These are phyloP conservation scores for Lichenostomus cassidix DNA, from an alignment of 2,113 vertebrate genomes.

Conservation along the genomic window DNA sequence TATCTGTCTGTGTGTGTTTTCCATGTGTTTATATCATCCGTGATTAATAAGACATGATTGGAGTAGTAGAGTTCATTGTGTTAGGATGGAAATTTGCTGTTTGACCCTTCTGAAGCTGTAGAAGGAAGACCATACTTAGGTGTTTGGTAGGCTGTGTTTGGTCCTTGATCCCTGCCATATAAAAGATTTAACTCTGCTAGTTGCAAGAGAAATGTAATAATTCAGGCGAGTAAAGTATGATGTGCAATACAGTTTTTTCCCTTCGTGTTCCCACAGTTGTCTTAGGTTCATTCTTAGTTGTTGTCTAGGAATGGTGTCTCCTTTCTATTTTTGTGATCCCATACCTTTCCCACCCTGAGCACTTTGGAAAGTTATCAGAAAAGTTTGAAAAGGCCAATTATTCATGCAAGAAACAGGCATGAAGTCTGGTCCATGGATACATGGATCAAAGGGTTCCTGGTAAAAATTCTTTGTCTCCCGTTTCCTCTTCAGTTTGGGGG, in stretches of 20 bases:
- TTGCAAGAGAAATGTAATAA: not conserved
- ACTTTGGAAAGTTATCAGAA: not conserved
- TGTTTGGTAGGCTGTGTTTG: not conserved
- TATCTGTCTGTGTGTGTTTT: not conserved
- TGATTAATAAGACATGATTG: not conserved
- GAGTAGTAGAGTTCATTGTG: not conserved
- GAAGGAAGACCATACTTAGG: not conserved
- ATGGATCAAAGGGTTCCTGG: not conserved
- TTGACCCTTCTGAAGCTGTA: not conserved
- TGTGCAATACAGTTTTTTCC: not conserved
- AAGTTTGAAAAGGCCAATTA: not conserved
- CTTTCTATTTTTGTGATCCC: not conserved
- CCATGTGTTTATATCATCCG: not conserved
- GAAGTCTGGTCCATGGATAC: not conserved
- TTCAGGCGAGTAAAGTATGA: not conserved
- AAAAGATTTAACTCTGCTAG: not conserved
- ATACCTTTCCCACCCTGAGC: not conserved
- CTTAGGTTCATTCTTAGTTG: not conserved
- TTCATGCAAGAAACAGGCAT: not conserved
- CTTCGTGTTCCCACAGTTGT: not conserved
- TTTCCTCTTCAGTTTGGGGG: not conserved
- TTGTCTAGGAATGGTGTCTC: not conserved
- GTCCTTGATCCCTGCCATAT: not conserved
- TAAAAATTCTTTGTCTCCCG: not conserved
- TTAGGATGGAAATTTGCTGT: not conserved